Evolutionary conservation across 2,888 invertebrate species (phyloP).

Genomic region (Crocallis elinguaria): DNA sequence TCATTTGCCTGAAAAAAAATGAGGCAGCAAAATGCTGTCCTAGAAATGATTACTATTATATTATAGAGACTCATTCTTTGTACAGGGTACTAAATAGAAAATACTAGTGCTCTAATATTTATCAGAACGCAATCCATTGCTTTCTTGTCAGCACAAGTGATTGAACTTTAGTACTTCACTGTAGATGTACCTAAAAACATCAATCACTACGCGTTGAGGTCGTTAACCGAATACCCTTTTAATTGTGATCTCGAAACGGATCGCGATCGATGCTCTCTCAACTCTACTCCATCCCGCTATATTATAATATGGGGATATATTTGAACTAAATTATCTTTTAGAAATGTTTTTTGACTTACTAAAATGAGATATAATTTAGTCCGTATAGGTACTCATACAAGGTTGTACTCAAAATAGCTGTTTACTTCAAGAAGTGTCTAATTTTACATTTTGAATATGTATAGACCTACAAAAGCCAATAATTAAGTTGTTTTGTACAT

Average conservation of each 20-base stretch:
- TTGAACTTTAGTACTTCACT: neutral
- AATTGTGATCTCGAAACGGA: conserved; percentile 67
- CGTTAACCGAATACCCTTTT: conserved; percentile 68
- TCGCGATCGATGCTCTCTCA: conserved; percentile 47
- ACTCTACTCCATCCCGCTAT: neutral
- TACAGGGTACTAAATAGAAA: no score
- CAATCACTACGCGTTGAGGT: conserved; percentile 56
- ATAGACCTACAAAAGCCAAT: no score
- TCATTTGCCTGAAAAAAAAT: no score
- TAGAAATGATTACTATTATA: no score
- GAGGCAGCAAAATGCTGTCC: no score
- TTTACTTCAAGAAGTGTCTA: no score
- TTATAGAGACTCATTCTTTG: no score
- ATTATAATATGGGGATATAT: neutral
- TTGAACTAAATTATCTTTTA: neutral
- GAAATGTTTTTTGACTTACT: neutral
- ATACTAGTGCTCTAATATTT: no score
- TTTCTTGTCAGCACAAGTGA: neutral
- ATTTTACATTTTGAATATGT: no score
- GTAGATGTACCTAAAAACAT: conserved; percentile 41
- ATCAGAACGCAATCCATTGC: neutral
- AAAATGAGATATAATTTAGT: neutral
- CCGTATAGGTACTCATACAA: no score
- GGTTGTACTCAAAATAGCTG: no score
- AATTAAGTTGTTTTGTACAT: no score